phyloP scores from a whole-genome alignment of 2,888 invertebrate genomes.

The Platerodrilus igneus region DNA sequence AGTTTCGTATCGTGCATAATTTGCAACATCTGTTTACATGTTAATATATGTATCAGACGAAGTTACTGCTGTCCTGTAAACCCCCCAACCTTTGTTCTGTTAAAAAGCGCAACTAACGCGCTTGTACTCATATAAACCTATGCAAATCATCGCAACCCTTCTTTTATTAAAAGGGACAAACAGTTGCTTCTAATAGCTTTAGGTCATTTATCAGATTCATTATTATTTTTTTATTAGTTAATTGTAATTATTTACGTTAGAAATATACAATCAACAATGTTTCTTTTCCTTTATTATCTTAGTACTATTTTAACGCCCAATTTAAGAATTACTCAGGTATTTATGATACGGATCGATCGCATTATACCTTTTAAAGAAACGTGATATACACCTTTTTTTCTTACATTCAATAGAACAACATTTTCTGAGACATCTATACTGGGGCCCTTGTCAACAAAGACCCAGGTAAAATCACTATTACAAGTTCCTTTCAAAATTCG shows the following conservation, averaged over 20 bases:
- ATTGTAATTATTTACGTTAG: constrained; percentile 23
- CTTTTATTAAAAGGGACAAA: constrained; percentile 23
- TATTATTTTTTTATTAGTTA: constrained; percentile 13
- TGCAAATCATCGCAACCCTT: constrained; percentile 30
- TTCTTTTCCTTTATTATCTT: too few species aligned
- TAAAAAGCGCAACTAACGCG: constrained; percentile 34
- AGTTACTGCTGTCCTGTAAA: constrained; percentile 13
- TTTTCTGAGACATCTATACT: constrained; percentile 31
- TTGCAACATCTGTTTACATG: constrained; percentile 32
- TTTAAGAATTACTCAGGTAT: constrained; percentile 19
- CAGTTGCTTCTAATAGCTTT: constrained; percentile 26
- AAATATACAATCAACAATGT: constrained; percentile 28
- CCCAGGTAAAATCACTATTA: constrained; percentile 45
- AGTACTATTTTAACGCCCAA: constrained; percentile 12
- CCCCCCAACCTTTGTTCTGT: constrained; percentile 20
- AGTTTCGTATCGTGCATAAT: constrained; percentile 22
- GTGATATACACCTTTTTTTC: too few species aligned
- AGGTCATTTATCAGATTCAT: constrained; percentile 9
- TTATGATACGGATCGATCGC: constrained; percentile 22
- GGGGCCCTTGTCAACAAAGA: constrained; percentile 34
- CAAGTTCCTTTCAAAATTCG: constrained; percentile 36
- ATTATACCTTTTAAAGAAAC: constrained; percentile 25
- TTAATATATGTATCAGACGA: constrained; percentile 27
- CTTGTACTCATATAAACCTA: constrained; percentile 26
- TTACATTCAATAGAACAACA: too few species aligned